Evolutionary conservation across 2,797 vertebrate genomes (phyloP).

Genomic region (Thripadectes ignobilis): DNA sequence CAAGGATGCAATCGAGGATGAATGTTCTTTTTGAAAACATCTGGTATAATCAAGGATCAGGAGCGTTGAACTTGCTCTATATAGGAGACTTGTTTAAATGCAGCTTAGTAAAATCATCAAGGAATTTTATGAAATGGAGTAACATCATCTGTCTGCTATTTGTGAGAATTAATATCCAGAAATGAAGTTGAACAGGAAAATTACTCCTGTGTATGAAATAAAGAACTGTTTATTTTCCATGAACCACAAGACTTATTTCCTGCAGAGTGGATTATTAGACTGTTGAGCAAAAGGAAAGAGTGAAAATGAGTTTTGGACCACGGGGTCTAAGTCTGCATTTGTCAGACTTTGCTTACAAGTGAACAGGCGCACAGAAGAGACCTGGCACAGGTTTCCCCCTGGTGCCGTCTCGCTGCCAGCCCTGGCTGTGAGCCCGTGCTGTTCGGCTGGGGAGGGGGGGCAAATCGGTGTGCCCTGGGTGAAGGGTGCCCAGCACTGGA

Average conservation of each 20-base stretch:
- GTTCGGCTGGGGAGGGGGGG: rapidly evolving
- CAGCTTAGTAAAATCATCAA: not conserved
- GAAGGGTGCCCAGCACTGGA: rapidly evolving
- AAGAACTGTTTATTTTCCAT: not conserved
- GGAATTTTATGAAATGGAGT: not conserved
- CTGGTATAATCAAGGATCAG: not conserved
- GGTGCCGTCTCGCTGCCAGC: rapidly evolving
- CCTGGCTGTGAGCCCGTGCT: rapidly evolving
- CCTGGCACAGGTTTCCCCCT: not conserved
- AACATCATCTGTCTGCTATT: not conserved
- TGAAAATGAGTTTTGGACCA: not conserved
- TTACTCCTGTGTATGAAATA: not conserved
- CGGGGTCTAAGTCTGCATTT: not conserved
- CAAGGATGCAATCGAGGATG: not conserved
- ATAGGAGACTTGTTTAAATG: not conserved
- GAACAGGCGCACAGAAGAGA: not conserved
- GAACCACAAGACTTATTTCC: not conserved
- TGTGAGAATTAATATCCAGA: not conserved
- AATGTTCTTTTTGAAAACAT: not conserved
- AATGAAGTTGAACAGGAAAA: not conserved
- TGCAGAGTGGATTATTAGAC: not conserved
- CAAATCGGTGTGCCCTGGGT: rapidly evolving
- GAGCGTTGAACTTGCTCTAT: not conserved
- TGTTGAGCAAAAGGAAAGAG: not conserved
- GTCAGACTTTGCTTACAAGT: not conserved